Evolutionary conservation across 2,113 vertebrate species (phyloP).

Genomic region (Rhea pennata): DNA sequence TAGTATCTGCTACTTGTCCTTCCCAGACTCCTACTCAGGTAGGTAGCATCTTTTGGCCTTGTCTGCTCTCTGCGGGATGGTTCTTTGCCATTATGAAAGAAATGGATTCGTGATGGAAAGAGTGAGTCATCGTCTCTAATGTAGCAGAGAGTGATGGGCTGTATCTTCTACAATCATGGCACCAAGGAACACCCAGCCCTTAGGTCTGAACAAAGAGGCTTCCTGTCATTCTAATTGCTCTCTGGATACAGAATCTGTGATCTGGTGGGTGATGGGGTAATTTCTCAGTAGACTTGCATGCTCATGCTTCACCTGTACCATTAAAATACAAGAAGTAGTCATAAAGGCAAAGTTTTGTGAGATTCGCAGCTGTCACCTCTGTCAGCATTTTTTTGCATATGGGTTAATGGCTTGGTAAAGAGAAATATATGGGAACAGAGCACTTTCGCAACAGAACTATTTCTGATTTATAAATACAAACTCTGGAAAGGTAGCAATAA

Average conservation of each 20-base stretch:
- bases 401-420: neutral
- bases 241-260: neutral
- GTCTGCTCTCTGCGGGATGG: neutral
- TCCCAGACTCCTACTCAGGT: slow-evolving; percentile 98
- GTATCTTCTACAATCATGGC: neutral
- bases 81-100: rapidly evolving
- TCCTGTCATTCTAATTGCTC: neutral
- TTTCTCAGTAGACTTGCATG: neutral
- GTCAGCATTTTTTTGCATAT: neutral
- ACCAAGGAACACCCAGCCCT: neutral
- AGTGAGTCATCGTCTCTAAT: neutral
- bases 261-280: neutral
- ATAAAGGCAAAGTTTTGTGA: neutral
- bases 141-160: neutral
- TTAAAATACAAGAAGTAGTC: rapidly evolving
- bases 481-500: neutral
- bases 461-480: neutral
- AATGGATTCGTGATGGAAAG: neutral
- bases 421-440: neutral
- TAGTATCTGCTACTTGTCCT: slow-evolving; percentile 94
- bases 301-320: neutral
- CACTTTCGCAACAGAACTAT: neutral
- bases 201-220: neutral
- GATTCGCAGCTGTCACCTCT: neutral
- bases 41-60: neutral